phyloP scores from a whole-genome alignment of 2,888 invertebrate genomes.

The Eristalis tenax region DNA sequence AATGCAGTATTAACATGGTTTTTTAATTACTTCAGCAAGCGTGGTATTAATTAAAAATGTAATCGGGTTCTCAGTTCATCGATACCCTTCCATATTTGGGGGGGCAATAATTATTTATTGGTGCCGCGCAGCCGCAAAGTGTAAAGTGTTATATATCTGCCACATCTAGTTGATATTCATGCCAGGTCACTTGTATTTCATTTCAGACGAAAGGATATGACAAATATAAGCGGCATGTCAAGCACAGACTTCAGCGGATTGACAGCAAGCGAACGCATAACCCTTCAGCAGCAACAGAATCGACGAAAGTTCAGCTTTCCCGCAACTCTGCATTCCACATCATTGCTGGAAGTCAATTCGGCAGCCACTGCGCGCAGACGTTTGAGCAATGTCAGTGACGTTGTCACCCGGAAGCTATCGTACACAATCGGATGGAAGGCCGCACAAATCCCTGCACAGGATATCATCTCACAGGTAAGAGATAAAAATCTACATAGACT shows the following conservation, averaged over 20 bases:
- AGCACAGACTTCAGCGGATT: constrained; percentile 40
- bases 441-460: constrained; percentile 82
- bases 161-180: not conserved
- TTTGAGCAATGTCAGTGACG: constrained; percentile 89
- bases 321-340: constrained; percentile 81
- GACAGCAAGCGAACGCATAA: constrained; percentile 75
- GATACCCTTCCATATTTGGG: constrained; percentile 12
- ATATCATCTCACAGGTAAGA: constrained; percentile 82
- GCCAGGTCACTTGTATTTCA: not conserved
- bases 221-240: constrained; percentile 31
- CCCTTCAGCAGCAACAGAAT: constrained; percentile 77
- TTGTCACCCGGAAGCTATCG: constrained; percentile 89
- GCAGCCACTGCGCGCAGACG: constrained; percentile 83
- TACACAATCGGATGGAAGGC: constrained; percentile 88
- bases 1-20: constrained; percentile 20
- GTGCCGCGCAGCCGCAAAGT: not conserved
- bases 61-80: constrained; percentile 23
- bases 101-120: constrained; percentile 25
- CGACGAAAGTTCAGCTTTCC: constrained; percentile 84
- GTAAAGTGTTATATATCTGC: not conserved
- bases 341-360: constrained; percentile 77
- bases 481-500: too few species aligned
- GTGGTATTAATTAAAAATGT: constrained; percentile 42
- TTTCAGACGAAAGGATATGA: constrained; percentile 26
- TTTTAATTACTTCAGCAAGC: constrained; percentile 35